Percentiles rank a stretch among this genome's conserved stretches.
Evolutionary conservation across 2,113 vertebrate genomes (phyloP).

Genomic region (Oncorhynchus gorbuscha): DNA sequence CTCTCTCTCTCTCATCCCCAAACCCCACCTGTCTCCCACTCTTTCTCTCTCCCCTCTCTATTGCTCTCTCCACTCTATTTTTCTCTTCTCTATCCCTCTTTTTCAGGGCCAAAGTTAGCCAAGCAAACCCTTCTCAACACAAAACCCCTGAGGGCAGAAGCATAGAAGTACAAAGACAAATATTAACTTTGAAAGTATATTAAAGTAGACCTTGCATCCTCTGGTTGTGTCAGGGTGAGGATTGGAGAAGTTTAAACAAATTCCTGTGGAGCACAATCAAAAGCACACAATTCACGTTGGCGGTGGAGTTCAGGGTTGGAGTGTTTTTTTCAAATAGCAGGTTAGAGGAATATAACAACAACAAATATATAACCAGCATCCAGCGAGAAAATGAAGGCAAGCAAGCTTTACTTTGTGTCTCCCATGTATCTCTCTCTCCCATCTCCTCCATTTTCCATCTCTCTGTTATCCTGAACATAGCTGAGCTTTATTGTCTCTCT

Average conservation of each 20-base stretch:
- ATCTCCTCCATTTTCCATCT: neutral
- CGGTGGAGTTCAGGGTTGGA: neutral
- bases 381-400: neutral
- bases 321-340: neutral
- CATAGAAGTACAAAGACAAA: neutral
- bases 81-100: neutral
- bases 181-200: neutral
- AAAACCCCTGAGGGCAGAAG: constrained; percentile 1
- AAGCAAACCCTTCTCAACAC: neutral
- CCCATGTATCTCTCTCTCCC: constrained; percentile 28
- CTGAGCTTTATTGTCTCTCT: constrained; percentile 31
- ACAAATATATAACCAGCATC: neutral
- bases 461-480: constrained; percentile 1
- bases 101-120: neutral
- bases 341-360: neutral
- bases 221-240: neutral
- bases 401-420: neutral
- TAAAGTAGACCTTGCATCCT: neutral
- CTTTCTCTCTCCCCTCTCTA: neutral
- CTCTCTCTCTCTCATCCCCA: neutral
- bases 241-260: neutral
- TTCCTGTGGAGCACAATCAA: neutral
- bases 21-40: neutral
- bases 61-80: neutral
- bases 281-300: neutral